Percentiles rank a stretch among this genome's conserved stretches.
phyloP scores from a whole-genome alignment of 30 jellyfish, hydroid and myxozoan genomes.

The Aurelia sp. region DNA sequence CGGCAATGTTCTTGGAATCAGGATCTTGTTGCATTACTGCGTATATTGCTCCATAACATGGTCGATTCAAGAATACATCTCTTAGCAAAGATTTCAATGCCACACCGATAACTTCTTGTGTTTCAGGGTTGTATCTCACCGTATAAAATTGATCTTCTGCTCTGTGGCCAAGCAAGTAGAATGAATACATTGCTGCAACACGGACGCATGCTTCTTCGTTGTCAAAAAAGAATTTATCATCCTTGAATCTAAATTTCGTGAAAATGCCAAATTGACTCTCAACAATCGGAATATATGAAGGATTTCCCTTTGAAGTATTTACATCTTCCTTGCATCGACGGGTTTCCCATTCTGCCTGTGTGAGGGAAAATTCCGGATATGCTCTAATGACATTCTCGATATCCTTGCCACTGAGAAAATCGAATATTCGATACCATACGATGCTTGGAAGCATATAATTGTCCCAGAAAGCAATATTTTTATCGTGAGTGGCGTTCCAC shows the following conservation, averaged over 20 bases:
- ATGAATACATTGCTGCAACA: constrained; percentile 77
- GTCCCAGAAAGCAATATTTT: neutral
- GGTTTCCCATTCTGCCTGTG: constrained; percentile 11
- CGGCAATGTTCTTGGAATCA: too few species aligned
- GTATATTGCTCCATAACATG: too few species aligned
- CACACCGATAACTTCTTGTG: too few species aligned
- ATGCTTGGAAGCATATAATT: constrained; percentile 17
- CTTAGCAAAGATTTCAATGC: too few species aligned
- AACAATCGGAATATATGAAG: constrained; percentile 45
- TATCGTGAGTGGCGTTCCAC: constrained; percentile 27
- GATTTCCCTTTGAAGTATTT: neutral
- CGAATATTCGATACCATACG: constrained; percentile 57
- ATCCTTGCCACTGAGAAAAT: constrained; percentile 38
- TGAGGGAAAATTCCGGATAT: neutral
- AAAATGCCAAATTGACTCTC: constrained; percentile 26
- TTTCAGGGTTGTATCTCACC: neutral
- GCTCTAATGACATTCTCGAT: constrained; percentile 31
- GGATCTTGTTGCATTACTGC: too few species aligned
- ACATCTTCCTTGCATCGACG: constrained; percentile 7
- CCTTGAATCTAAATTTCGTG: constrained; percentile 34
- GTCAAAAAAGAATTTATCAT: constrained; percentile 30
- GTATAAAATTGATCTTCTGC: constrained; percentile 6
- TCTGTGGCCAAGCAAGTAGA: constrained; percentile 51
- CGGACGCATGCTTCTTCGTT: constrained; percentile 61
- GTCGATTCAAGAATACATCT: too few species aligned